phyloP scores from a whole-genome alignment of 30 jellyfish, hydroid and myxozoan genomes.

The Calvadosia cruxmelitensis region DNA sequence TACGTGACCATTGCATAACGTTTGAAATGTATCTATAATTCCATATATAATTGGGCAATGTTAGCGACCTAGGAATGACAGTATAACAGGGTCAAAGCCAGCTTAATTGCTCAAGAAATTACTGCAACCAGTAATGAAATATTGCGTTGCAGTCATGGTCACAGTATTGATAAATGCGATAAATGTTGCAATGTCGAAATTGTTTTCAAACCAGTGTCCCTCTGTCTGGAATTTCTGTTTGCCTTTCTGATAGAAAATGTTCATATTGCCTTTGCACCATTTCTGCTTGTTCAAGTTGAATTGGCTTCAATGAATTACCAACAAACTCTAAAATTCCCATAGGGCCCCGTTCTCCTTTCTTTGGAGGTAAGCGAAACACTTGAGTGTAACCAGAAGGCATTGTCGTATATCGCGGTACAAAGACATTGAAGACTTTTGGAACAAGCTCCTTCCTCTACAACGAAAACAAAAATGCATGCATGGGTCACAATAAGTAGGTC shows the following conservation, averaged over 20 bases:
- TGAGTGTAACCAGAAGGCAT: conserved; percentile 37
- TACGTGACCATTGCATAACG: too few relatives aligned
- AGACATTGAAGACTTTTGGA: conserved; percentile 66
- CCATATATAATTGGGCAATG: too few relatives aligned
- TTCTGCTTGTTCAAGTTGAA: conserved; percentile 52
- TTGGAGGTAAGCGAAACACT: conserved; percentile 42
- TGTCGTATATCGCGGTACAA: conserved; percentile 52
- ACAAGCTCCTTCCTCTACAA: conserved; percentile 62
- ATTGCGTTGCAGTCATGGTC: too few relatives aligned
- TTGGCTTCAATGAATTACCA: conserved; percentile 56
- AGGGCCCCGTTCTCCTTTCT: conserved; percentile 21
- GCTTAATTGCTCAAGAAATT: too few relatives aligned
- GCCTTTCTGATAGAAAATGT: conserved; percentile 11
- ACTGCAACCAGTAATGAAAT: too few relatives aligned
- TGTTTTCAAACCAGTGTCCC: neutral
- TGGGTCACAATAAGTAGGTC: too few relatives aligned
- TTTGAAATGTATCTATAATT: too few relatives aligned
- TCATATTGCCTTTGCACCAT: conserved; percentile 30
- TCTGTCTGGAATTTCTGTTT: conserved; percentile 2
- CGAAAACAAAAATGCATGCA: too few relatives aligned
- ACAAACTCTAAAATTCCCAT: conserved; percentile 68
- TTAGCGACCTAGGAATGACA: too few relatives aligned
- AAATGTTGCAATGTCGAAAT: too few relatives aligned
- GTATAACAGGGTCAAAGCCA: too few relatives aligned
- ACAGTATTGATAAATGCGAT: too few relatives aligned